Conservation (phyloP, 2,113 vertebrate species). For the Zingel zingel region DNA sequence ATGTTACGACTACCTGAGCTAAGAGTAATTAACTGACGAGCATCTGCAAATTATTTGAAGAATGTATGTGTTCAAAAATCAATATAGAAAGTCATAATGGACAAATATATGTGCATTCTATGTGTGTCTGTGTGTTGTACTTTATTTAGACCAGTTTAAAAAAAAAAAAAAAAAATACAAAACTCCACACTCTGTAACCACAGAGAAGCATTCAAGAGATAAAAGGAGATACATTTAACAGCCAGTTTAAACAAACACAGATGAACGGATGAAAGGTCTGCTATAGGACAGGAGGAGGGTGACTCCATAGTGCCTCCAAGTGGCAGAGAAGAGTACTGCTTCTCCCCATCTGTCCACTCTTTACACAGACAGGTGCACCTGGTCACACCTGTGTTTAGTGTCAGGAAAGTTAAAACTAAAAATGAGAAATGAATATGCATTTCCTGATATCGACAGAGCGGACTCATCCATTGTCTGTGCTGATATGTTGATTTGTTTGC, state of each 20-base stretch:
- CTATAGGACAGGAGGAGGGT: not conserved
- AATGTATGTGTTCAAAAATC: too few species aligned
- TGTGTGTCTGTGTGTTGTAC: too few species aligned
- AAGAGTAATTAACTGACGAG: too few species aligned
- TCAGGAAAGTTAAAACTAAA: not conserved
- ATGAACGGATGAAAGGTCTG: slow-evolving; percentile 10
- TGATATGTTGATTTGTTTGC: not conserved
- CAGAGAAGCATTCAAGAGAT: not conserved
- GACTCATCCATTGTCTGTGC: not conserved
- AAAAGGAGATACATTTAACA: not conserved
- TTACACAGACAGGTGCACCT: slow-evolving; percentile 25
- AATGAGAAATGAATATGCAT: not conserved
- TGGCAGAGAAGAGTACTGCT: slow-evolving; percentile 56
- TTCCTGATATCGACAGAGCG: not conserved
- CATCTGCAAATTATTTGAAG: too few species aligned
- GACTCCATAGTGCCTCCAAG: slow-evolving; percentile 62
- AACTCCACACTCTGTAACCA: not conserved
- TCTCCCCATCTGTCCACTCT: not conserved
- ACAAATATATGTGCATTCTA: too few species aligned
- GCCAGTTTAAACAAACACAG: slow-evolving; percentile 34
- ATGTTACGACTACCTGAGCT: too few species aligned
- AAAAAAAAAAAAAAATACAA: not conserved
- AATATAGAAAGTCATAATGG: too few species aligned
- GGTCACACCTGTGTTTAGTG: slow-evolving; percentile 12
- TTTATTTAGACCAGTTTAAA: not conserved